Base-by-base conservation (phyloP, 2,797 vertebrate genomes). In the Danio tinwini region DNA sequence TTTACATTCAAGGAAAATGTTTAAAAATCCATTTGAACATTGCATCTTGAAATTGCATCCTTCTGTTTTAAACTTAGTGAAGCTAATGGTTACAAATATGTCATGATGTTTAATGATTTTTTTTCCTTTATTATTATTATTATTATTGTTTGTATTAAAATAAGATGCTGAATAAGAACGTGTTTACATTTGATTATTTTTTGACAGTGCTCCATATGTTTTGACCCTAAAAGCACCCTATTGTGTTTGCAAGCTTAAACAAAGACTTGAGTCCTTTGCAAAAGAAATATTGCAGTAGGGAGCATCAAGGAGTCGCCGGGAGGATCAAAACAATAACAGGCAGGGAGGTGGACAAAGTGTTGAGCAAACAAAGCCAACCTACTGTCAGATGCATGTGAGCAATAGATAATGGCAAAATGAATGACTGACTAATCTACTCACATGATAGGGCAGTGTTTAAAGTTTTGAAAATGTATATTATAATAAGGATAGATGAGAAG, bases 261-360 rank as follows among this genome's bases (percentile, higher is more conserved):
- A 81, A 83, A 83, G 76, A 64, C 29, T 45, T 29, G 42, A 74
- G 73, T 40, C 19, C 16, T 74, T 67, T 67, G 56, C 69, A 72
- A 47, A 78, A 52, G 59, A 83, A 74, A 80, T 74, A 80, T 69
- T 52, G 67, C 83, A 53, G 39, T 72, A 44, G 56, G 61, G 59
- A 69, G 74, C 69, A 68, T 74, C 65, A 74, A 65, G 49, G 45
- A 81, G 69, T 73, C 64, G 29, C 42, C 63, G 59, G 76, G 70
- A 80, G 70, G 73, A 83, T 83, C 83, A 78, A 78, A 86, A 85
- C 85, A 78, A 85, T 69, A 85, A 71, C 76, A 82, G 53, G 58
- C 64, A 44, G 49, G 79, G 72, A 78, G 76, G 70, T 61, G 72
- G 84, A 85, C 82, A 83, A 83, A 85, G 73, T 83, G 76, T 74